A percentile compares a stretch with the other conserved stretches of the same genome.
Conservation (phyloP, 2,888 invertebrate species). For the Drosophila nr. perissopoda region DNA sequence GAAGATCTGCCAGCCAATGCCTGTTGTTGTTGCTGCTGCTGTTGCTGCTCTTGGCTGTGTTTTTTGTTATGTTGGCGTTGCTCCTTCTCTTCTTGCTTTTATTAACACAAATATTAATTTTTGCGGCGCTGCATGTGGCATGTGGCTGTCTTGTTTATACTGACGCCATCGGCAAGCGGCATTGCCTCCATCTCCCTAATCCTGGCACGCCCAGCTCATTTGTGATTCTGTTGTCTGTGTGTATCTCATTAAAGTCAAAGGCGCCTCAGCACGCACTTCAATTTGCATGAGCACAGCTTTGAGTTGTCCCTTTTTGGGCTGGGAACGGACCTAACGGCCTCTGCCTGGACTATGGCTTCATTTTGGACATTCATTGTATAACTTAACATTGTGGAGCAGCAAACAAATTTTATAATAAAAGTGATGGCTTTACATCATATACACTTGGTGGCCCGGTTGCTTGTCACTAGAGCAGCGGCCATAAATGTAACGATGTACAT, state of each 20-base stretch:
- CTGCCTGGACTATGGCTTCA: conserved; percentile 64
- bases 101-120: conserved; percentile 81
- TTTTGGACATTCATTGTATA: conserved; percentile 62
- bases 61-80: conserved; percentile 24
- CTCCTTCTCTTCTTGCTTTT: conserved; percentile 51
- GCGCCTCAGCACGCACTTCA: conserved; percentile 71
- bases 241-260: conserved; percentile 75
- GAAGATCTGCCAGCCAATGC: conserved; percentile 16
- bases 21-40: conserved; percentile 9
- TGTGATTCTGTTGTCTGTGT: conserved; percentile 50
- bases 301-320: conserved; percentile 50
- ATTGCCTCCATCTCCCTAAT: conserved; percentile 3
- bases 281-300: conserved; percentile 76
- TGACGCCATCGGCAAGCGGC: conserved; percentile 62
- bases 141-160: conserved; percentile 77
- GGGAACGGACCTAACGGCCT: conserved; percentile 8
- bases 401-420: conserved; percentile 54
- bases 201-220: conserved; percentile 45
- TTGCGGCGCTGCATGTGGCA: conserved; percentile 79
- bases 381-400: conserved; percentile 41
- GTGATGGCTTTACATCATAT: conserved; percentile 38
- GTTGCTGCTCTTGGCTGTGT: conserved; percentile 29
- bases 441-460: conserved; percentile 47
- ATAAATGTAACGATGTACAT: conserved; percentile 68
- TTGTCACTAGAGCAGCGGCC: conserved; percentile 33